Evolutionary conservation across 2,113 vertebrate genomes (phyloP), one percentile per base, ranked within the genome.

Genomic region (Hydrolagus affinis): DNA sequence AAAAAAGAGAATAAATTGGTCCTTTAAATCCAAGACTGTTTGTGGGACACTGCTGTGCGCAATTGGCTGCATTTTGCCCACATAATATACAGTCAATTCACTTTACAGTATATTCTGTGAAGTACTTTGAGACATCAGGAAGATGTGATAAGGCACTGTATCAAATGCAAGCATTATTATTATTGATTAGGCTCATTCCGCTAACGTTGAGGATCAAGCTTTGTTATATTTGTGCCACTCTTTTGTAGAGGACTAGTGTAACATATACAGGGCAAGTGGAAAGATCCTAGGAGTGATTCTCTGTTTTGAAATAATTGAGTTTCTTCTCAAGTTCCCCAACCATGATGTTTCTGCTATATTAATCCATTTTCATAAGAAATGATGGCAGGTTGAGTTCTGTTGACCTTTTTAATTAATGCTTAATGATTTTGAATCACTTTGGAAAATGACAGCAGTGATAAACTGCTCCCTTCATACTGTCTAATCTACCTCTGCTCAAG

Each of bases 331-430:
- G 1, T 25, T 25, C 28, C 70, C 70, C 28, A 71, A 71, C 23
- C 6, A 71, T 71, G 28, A 71, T 71, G 70, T 71, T 71, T 71
- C 70, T 71, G 70, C 70, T 25, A 30, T 10, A 25, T 28, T 0
- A 71, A 71, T 71, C 70, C 23, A 71, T 71, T 71, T 71, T 71
- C 25, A 11, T 71, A 12, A 71, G 70, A 71, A 71, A 71, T 71
- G 23, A 25, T 23, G 11, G 7, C n/a, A 44, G 3, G 25, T 21
- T 10, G 25, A 71, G n/a, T 71, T 71, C 25, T 11, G 25, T 71
- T 71, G 70, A 71, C 23, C 70, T 14, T 25, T 69, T 69, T 28
- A 71, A 28, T 71, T 28, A 28, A 71, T 71, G 25, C 25, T 71
- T 71, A 71, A 71, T 71, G 25, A 28, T 71, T 71, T 71, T 11